A percentile compares a stretch with the other conserved stretches of the same genome.
These are phyloP conservation scores for Hemaris fuciformis DNA, from an alignment of 2,888 invertebrate genomes.

Conservation along the genomic window DNA sequence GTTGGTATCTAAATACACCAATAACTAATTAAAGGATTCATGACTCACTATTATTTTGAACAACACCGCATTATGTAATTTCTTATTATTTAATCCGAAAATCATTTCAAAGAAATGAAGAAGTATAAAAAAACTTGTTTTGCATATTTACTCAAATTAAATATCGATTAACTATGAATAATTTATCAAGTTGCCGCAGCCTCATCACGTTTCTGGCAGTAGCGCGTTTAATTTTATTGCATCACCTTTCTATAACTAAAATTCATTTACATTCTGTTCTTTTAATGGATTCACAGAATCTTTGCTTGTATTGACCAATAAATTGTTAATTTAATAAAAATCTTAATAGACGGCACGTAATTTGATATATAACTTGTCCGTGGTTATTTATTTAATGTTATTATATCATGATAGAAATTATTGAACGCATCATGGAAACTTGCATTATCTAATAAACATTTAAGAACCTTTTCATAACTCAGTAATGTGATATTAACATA, in stretches of 20 bases:
- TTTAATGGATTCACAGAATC: constrained; percentile 5
- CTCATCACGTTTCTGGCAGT: neutral
- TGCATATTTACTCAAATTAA: neutral
- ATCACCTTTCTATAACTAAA: constrained; percentile 7
- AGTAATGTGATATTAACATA: constrained; percentile 20
- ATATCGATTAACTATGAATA: neutral
- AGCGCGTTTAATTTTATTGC: neutral
- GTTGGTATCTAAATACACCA: too few relatives aligned
- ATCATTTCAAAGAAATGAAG: neutral
- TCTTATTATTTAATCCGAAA: neutral
- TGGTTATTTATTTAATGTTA: constrained; percentile 7
- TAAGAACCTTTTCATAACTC: constrained; percentile 18
- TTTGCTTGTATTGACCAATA: constrained; percentile 2
- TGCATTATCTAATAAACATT: constrained; percentile 29
- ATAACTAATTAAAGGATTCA: too few relatives aligned
- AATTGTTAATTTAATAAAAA: constrained; percentile 9
- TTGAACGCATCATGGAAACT: constrained; percentile 24
- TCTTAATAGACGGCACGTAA: constrained; percentile 2
- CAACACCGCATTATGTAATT: neutral
- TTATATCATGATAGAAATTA: constrained; percentile 5
- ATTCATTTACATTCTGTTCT: constrained; percentile 3
- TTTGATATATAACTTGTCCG: neutral
- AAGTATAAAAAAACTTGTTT: neutral
- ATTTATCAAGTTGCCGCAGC: neutral
- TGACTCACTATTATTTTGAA: too few relatives aligned